A percentile compares a stretch with the other conserved stretches of the same genome.
phyloP scores from a whole-genome alignment of 2,888 invertebrate genomes.

The Acronicta alni region DNA sequence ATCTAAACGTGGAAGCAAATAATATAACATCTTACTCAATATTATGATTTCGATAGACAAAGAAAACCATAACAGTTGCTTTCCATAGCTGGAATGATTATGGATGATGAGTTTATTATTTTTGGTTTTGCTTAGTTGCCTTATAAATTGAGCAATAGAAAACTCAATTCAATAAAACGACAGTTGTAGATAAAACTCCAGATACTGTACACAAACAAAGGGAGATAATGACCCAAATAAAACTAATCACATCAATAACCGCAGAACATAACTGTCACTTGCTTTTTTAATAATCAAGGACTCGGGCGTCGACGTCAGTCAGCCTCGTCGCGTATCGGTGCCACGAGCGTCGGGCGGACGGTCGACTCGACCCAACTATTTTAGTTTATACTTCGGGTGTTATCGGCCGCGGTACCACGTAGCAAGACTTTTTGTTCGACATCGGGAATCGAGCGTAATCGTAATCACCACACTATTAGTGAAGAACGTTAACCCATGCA shows the following conservation, averaged over 20 bases:
- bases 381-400: slow-evolving; percentile 68
- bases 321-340: slow-evolving; percentile 71
- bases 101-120: background rate
- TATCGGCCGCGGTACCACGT: slow-evolving; percentile 51
- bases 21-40: background rate
- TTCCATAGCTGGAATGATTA: no score
- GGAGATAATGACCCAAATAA: slow-evolving; percentile 54
- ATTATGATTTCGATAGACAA: no score
- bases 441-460: slow-evolving; percentile 43
- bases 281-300: slow-evolving; percentile 76
- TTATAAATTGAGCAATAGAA: background rate
- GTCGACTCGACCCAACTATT: slow-evolving; percentile 66
- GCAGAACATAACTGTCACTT: slow-evolving; percentile 66
- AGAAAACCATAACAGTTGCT: no score
- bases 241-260: slow-evolving; percentile 56
- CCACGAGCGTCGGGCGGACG: slow-evolving; percentile 66
- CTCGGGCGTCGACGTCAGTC: slow-evolving; percentile 63
- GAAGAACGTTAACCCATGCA: slow-evolving; percentile 54
- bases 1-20: no score
- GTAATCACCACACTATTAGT: slow-evolving; percentile 59
- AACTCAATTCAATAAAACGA: background rate
- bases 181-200: background rate
- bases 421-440: slow-evolving; percentile 54
- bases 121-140: background rate
- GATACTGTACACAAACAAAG: slow-evolving; percentile 28